Conservation (phyloP, 2,113 vertebrate species). For the Rhinopomastus cyanomelas region DNA sequence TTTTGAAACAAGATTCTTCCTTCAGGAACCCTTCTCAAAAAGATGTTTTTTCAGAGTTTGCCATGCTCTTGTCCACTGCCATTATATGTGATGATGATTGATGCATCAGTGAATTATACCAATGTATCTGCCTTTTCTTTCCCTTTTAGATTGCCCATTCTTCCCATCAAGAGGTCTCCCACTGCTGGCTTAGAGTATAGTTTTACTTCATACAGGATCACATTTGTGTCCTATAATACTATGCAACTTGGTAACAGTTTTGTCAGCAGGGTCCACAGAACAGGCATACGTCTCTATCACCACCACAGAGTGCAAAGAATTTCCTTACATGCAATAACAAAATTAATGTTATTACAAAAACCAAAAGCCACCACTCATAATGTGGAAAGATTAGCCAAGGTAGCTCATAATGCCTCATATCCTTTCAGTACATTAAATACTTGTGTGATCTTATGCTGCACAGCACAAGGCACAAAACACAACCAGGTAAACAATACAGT, state of each 20-base stretch:
- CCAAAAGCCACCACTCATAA: neutral
- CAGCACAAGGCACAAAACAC: neutral
- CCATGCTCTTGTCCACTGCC: neutral
- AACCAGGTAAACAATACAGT: neutral
- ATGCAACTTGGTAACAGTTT: neutral
- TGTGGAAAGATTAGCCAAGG: neutral
- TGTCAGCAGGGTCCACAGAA: neutral
- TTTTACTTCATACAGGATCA: neutral
- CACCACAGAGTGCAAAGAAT: neutral
- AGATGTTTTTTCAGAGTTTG: neutral
- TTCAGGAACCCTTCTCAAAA: neutral
- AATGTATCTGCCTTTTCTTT: neutral
- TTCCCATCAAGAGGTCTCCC: neutral
- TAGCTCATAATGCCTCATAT: accelerated
- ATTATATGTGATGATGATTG: neutral
- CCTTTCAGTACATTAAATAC: accelerated
- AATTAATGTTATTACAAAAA: neutral
- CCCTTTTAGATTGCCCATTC: neutral
- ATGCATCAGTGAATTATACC: neutral
- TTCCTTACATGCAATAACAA: neutral
- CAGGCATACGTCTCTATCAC: neutral
- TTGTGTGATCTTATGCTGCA: neutral
- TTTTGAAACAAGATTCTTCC: no score
- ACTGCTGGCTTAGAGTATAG: neutral
- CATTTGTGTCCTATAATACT: accelerated